Evolutionary conservation across 2,888 invertebrate genomes (phyloP), one percentile per base, ranked within the genome.

Genomic region (Rhimphoctona megacephalus): DNA sequence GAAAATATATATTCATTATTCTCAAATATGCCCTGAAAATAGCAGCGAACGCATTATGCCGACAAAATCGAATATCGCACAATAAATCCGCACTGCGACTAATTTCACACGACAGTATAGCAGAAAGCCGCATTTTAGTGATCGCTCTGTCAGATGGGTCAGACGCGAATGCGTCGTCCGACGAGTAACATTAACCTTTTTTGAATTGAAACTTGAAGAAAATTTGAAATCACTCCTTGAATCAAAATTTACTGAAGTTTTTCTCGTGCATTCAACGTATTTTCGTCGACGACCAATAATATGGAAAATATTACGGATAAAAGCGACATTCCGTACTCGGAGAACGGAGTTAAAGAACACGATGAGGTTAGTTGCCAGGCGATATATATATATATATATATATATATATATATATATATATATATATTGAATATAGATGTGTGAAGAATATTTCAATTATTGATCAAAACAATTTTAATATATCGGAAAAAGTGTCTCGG

Each of bases 341-440:
- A 94, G 92, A 94, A 95, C 92, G 95, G 95, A 90, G 93, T 96
- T 91, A 96, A 95, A 90, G 95, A 95, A 84, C 96, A 97, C 92
- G 97, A 97, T 94, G 96, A 97, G 96, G 97, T 97, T 94, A 95
- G 94, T 89, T 86, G 77, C 83, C 30, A 76, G 72, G 66, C 1
- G 77, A 83, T 79, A 67, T 69, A 77, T 81, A 83, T 80, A 77
- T 49, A 25, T 36, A 9, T 22, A n/a, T n/a, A 54, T 49, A 36
- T 19, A 33, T 22, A 52, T 39, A 67, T 69, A 77, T 81, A 83
- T 80, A 77, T 49, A 25, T 36, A 9, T 22, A n/a, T n/a, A 54
- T 49, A 36, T 19, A 33, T 22, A 52, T 39, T n/a, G n/a, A n/a
- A n/a, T n/a, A n/a, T n/a, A n/a, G 36, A 78, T 49, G 7, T 25